Base-by-base conservation (phyloP, 2,888 invertebrate genomes). In the Ceraclea dissimilis region DNA sequence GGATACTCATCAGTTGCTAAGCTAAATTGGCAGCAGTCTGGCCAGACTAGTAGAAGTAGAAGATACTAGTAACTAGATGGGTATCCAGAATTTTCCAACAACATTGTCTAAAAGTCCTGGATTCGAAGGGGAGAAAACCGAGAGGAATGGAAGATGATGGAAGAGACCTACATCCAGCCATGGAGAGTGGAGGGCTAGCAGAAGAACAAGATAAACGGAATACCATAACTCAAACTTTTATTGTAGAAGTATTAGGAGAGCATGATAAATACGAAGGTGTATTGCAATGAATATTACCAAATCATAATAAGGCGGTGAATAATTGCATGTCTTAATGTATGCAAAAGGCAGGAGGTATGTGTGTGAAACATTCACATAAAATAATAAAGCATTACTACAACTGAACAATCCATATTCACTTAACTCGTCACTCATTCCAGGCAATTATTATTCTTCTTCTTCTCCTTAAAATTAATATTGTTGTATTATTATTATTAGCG, bases 401-500 rank as follows among this genome's bases (percentile, higher is more conserved):
- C n/a, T n/a, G 26, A 4, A 26, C 26, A 26, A 26, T 26, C 26
- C 26, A 26, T 56, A 47, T 59, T 56, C 53, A 59, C 59, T 59
- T 59, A 59, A 22, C 59, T 53, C 59, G 56, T 59, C 59, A 59
- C 57, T 59, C 59, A 54, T 51, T 51, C 20, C 46, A 5, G n/a
- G 39, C 39, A 39, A 39, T 39, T 39, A 39, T 39, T 13, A 39
- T 39, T 19, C 2, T 43, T 13, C 17, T 16, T 16, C 43, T 13
- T 43, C n/a, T 17, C 5, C 43, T 16, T 13, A 5, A 43, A 43
- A n/a, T n/a, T n/a, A n/a, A 16, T 43, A 43, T 43, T 43, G 43
- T 43, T 46, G 46, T 39, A 13, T 18, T 46, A 46, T 46, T 46
- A 49, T 57, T 51, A 51, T 50, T 49, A 20, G 47, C 33, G 46